Evolutionary conservation across 2,888 invertebrate species (phyloP), one percentile per base, ranked within the genome.

Genomic region (Temnothorax unifasciatus): DNA sequence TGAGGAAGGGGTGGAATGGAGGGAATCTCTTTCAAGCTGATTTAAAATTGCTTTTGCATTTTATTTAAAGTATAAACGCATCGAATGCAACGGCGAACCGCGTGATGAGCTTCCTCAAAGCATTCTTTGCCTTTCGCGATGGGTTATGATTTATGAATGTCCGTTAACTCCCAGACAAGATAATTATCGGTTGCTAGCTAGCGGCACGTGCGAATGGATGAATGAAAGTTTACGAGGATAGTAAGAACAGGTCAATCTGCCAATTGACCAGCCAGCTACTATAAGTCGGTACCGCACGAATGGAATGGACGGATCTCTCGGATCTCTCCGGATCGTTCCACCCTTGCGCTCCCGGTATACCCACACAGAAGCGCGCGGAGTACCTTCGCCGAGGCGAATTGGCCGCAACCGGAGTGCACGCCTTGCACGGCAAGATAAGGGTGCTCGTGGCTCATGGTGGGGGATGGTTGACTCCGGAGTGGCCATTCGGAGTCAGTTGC

Each of bases 401-500:
- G 88, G 88, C 88, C 88, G 9, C 68, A 90, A 91, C 86, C 89
- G 86, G 90, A 91, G 90, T 91, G 92, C 91, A 91, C 44, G 25
- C 91, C 88, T 91, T 91, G 92, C 91, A 91, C 44, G 25, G 91
- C 88, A 93, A 41, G 93, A 94, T 94, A 93, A 94, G 93, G 93
- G 93, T 92, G 90, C 66, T 75, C 83, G 64, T 90, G 91, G 1
- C 57, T n/a, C n/a, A 59, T 71, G 59, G 93, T 92, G 93, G 93
- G 93, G 91, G 93, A 92, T 87, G 88, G 90, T 92, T 91, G 92
- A 90, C 91, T 92, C 89, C 91, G 90, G 89, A 92, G 91, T 93
- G 92, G 91, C 91, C 88, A 90, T 87, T 91, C 91, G 89, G 89
- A 93, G 93, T 94, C 94, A 94, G 94, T 94, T 94, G 94, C 94